A percentile compares a stretch with the other conserved stretches of the same genome.
phyloP scores from a whole-genome alignment of 2,113 vertebrate species.

The Notothenia coriiceps region DNA sequence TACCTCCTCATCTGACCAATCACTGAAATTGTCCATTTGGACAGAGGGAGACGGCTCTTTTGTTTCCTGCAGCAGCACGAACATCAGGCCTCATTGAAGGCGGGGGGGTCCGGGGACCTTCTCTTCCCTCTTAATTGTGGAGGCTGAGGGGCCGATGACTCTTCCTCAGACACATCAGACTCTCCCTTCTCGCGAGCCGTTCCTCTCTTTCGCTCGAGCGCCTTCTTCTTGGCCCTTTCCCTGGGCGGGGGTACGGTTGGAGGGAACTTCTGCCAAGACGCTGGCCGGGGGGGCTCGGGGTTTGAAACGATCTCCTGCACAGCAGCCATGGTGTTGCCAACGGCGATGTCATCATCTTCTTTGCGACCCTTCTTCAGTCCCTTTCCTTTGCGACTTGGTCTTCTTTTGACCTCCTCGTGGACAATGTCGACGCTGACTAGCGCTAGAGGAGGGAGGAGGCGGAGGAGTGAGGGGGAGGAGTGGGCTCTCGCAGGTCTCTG shows the following conservation, averaged over 20 bases:
- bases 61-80: slow-evolving; percentile 66
- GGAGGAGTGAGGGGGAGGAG: slow-evolving; percentile 58
- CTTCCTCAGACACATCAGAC: slow-evolving; percentile 94
- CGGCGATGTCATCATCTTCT: slow-evolving; percentile 87
- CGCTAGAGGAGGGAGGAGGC: slow-evolving; percentile 32
- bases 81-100: slow-evolving; percentile 82
- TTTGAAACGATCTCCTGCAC: slow-evolving; percentile 83
- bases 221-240: slow-evolving; percentile 92
- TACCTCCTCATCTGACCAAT: slow-evolving; percentile 96
- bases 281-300: slow-evolving; percentile 76
- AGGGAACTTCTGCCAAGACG: slow-evolving; percentile 77
- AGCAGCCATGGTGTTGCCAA: slow-evolving; percentile 37
- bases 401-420: slow-evolving; percentile 94
- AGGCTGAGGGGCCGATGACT: slow-evolving; percentile 73
- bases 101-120: slow-evolving; percentile 93
- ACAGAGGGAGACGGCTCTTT: slow-evolving; percentile 69
- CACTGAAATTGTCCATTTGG: slow-evolving; percentile 92
- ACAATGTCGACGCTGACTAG: slow-evolving; percentile 70
- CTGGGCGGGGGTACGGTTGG: slow-evolving; percentile 89
- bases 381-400: slow-evolving; percentile 90
- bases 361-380: slow-evolving; percentile 91
- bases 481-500: slow-evolving; percentile 76
- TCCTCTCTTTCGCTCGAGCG: slow-evolving; percentile 91
- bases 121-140: slow-evolving; percentile 90
- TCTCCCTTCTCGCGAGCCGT: slow-evolving; percentile 91